Percentiles rank a stretch among this genome's conserved stretches.
Evolutionary conservation across 30 jellyfish, hydroid and myxozoan genomes (phyloP).

Genomic region (Nemopilema nomurai): DNA sequence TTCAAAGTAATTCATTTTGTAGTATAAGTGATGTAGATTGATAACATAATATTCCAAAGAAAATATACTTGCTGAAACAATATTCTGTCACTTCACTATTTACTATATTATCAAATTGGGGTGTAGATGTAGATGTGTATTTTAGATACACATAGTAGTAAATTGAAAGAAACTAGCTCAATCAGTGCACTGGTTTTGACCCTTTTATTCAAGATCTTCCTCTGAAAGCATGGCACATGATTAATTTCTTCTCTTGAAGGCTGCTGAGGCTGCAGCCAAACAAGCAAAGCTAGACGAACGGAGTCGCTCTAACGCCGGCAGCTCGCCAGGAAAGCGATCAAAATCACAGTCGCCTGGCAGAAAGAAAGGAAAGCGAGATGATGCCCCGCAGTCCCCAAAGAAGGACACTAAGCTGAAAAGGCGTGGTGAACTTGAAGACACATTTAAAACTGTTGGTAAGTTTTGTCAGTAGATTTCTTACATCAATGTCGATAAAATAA

Average conservation of each 20-base stretch:
- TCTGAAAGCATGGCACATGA: too few relatives aligned
- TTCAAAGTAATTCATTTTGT: too few relatives aligned
- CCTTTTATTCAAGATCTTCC: too few relatives aligned
- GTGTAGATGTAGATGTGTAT: too few relatives aligned
- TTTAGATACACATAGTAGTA: too few relatives aligned
- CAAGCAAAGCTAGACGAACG: conserved; percentile 65
- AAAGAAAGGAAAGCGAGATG: conserved; percentile 77
- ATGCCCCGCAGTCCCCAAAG: conserved; percentile 73
- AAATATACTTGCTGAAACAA: too few relatives aligned
- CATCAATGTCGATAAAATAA: not conserved
- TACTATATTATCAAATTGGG: too few relatives aligned
- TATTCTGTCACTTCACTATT: too few relatives aligned
- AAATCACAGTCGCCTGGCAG: conserved; percentile 89
- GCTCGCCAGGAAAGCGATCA: conserved; percentile 62
- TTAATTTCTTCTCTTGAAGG: conserved; percentile 21
- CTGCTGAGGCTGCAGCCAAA: conserved; percentile 80
- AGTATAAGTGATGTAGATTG: too few relatives aligned
- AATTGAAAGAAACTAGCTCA: too few relatives aligned
- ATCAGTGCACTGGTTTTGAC: too few relatives aligned
- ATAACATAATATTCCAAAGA: too few relatives aligned
- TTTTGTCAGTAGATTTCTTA: not conserved
- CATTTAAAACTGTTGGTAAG: conserved; percentile 79
- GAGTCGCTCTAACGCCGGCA: conserved; percentile 66
- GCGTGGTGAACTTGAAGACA: conserved; percentile 85
- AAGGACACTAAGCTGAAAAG: conserved; percentile 88